Evolutionary conservation across 2,888 invertebrate species (phyloP).

Genomic region (Meandrusa payeni): DNA sequence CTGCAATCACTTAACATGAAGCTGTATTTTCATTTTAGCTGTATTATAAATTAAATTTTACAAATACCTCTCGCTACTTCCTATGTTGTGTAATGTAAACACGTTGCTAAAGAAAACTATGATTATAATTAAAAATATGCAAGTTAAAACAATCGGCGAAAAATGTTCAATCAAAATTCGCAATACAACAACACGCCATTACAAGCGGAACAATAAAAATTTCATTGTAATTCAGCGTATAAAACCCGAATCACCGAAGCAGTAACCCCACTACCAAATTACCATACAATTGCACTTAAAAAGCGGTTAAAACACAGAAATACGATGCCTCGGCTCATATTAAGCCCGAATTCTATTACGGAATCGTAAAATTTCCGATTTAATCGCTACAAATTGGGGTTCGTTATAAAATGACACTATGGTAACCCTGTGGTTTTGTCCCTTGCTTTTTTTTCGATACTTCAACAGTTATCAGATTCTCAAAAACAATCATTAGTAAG

Average conservation of each 20-base stretch:
- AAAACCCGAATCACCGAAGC: slow-evolving; percentile 24
- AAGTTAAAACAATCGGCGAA: slow-evolving; percentile 2
- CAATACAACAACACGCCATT: slow-evolving; percentile 15
- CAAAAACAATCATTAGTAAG: too few relatives aligned
- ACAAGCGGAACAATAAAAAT: slow-evolving; percentile 23
- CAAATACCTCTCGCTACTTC: too few relatives aligned
- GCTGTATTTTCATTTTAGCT: too few relatives aligned
- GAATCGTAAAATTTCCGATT: slow-evolving; percentile 32
- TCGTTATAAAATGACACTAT: slow-evolving; percentile 10
- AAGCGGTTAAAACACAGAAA: slow-evolving; percentile 25
- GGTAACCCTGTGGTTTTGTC: background rate
- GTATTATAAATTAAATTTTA: too few relatives aligned
- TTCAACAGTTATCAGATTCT: too few relatives aligned
- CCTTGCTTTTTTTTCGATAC: too few relatives aligned
- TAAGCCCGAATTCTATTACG: slow-evolving; percentile 32
- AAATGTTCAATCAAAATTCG: slow-evolving; percentile 18
- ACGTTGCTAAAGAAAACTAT: too few relatives aligned
- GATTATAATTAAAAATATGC: too few relatives aligned
- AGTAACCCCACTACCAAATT: slow-evolving; percentile 28
- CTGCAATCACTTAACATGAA: too few relatives aligned
- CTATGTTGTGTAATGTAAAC: too few relatives aligned
- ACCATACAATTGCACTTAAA: slow-evolving; percentile 29
- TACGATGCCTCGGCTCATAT: slow-evolving; percentile 22
- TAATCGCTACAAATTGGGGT: slow-evolving; percentile 28
- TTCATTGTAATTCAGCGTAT: slow-evolving; percentile 27